A percentile compares a stretch with the other conserved stretches of the same genome.
phyloP scores from a whole-genome alignment of 2,113 vertebrate species.

The Pachycephala philippinensis region DNA sequence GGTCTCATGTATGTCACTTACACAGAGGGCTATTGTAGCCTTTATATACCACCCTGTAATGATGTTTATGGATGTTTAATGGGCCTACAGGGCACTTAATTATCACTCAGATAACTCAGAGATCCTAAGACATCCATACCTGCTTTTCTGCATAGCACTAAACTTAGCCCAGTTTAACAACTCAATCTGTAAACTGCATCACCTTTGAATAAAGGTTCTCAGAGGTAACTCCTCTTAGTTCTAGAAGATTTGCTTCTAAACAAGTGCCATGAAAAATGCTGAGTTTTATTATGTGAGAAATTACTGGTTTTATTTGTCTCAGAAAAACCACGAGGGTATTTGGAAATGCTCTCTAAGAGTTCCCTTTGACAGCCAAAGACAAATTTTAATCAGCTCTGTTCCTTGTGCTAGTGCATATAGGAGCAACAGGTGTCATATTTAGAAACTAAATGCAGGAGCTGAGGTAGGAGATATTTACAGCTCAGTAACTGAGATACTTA shows the following conservation, averaged over 20 bases:
- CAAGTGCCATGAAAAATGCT: background rate
- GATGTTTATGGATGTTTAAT: background rate
- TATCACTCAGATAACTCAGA: background rate
- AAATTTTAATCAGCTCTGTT: constrained; percentile 37
- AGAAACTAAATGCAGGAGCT: constrained; percentile 52
- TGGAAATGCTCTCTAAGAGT: constrained; percentile 6
- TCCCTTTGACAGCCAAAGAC: constrained; percentile 24
- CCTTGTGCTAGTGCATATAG: background rate
- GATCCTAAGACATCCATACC: background rate
- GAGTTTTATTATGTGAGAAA: background rate
- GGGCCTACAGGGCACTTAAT: background rate
- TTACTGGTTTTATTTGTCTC: background rate
- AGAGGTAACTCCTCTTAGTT: background rate
- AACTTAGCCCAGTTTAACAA: background rate
- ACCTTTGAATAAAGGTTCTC: background rate
- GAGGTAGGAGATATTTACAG: constrained; percentile 57
- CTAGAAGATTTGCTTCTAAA: background rate
- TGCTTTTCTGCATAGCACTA: background rate
- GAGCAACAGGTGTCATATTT: constrained; percentile 60
- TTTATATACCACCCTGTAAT: background rate
- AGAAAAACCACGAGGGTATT: background rate
- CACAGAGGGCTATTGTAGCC: background rate
- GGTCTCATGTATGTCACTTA: background rate
- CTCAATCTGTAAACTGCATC: background rate
- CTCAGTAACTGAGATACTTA: constrained; percentile 57